phyloP scores from a whole-genome alignment of 2,888 invertebrate species.

The Lithosia quadra region DNA sequence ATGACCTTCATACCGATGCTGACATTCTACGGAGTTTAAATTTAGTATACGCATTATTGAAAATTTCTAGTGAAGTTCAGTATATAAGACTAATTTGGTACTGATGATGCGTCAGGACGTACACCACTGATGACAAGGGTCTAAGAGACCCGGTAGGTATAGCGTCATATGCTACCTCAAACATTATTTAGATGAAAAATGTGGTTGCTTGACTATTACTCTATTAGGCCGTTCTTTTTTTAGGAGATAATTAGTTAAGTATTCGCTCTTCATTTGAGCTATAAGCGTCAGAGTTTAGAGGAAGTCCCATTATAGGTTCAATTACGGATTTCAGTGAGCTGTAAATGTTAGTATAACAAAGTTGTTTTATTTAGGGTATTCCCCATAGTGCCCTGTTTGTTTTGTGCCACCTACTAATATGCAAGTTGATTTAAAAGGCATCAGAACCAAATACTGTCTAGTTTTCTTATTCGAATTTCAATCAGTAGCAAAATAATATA shows the following conservation, averaged over 20 bases:
- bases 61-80: background rate
- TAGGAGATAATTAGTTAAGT: background rate
- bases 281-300: background rate
- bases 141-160: background rate
- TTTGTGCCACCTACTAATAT: background rate
- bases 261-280: background rate
- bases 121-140: background rate
- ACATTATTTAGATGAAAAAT: slow-evolving; percentile 5
- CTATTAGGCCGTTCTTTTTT: background rate
- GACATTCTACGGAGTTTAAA: background rate
- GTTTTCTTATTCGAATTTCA: no score
- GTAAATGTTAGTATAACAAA: background rate
- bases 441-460: background rate
- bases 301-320: slow-evolving; percentile 10
- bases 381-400: background rate
- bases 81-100: background rate
- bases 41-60: background rate
- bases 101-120: background rate
- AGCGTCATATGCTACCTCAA: background rate
- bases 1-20: background rate
- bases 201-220: background rate
- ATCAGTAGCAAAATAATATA: no score
- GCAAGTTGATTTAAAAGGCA: background rate
- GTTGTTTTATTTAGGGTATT: slow-evolving; percentile 18
- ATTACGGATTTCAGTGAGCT: slow-evolving; percentile 7